Evolutionary conservation across 2,888 invertebrate species (phyloP), one percentile per base, ranked within the genome.

Genomic region (Parasteatoda lunata): DNA sequence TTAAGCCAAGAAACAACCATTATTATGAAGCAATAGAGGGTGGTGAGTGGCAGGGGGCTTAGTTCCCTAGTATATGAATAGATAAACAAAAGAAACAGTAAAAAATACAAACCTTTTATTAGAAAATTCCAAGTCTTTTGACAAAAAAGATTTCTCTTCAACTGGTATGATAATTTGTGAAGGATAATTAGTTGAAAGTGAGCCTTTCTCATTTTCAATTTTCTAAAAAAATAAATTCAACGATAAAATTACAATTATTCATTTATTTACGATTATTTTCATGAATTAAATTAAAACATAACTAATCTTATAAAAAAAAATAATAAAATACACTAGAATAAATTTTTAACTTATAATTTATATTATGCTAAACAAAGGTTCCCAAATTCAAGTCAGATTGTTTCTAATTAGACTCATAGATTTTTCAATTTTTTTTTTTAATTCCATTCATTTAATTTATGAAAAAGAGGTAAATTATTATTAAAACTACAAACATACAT

Each of bases 101-200:
- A 30, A 66, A 54, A 72, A 11, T 30, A 4, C 15, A 15, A 77
- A 82, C 82, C 80, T 73, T 71, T 77, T 70, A 59, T 4, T 59
- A n/a, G 70, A 73, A 47, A 77, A 76, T 47, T 81, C 81, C 15
- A 15, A n/a, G n/a, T 89, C 80, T 81, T 86, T 86, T 3, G 59
- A 65, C 45, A 48, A 64, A 65, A 51, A n/a, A 13, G 69, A 64
- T 71, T 68, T 86, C n/a, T 86, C 85, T 71, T 76, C 77, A 13
- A 48, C 45, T 45, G 85, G 93, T 89, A 96, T 93, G 76, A 95
- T 93, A 88, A 96, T 92, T 89, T 94, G 94, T 90, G 94, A 94
- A 54, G 96, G 96, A 92, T 96, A 96, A 88, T 95, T 94, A 75
- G 94, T 93, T 91, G 95, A 94, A 69, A 96, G 92, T 90, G 94